Percentiles rank a stretch among this genome's conserved stretches.
These are phyloP conservation scores for Drosophila virilis DNA, from an alignment of 1,140 invertebrate species.

Conservation along the genomic window DNA sequence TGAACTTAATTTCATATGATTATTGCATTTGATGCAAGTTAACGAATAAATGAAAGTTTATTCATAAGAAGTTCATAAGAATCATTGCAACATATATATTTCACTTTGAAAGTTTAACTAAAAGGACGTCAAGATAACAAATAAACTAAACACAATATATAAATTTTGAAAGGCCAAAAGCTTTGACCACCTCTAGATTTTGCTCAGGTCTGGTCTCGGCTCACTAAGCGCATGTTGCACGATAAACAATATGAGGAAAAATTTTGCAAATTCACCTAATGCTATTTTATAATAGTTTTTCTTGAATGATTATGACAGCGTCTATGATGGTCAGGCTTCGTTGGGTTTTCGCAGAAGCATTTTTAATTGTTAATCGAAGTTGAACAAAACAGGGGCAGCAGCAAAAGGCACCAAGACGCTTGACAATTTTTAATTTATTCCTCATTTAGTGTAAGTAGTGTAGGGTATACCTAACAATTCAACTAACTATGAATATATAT, in stretches of 20 bases:
- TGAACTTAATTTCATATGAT: too few species aligned
- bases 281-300: constrained; percentile 76
- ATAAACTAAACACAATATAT: too few species aligned
- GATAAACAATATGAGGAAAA: constrained; percentile 46
- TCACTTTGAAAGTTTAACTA: too few species aligned
- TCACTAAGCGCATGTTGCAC: constrained; percentile 56
- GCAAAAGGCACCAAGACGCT: neutral
- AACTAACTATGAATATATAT: constrained; percentile 16
- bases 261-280: constrained; percentile 69
- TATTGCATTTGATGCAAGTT: too few species aligned
- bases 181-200: constrained; percentile 23
- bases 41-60: too few species aligned
- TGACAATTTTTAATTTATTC: constrained; percentile 27
- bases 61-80: too few species aligned
- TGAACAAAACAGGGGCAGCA: constrained; percentile 26
- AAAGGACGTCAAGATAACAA: too few species aligned
- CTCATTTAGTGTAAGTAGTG: neutral
- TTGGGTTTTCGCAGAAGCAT: constrained; percentile 31
- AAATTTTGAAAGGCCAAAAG: neutral
- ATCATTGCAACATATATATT: too few species aligned
- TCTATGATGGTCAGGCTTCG: constrained; percentile 55
- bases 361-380: constrained; percentile 48
- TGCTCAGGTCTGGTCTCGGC: constrained; percentile 19
- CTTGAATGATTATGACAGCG: constrained; percentile 61
- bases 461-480: constrained; percentile 7